A percentile compares a stretch with the other conserved stretches of the same genome.
These are phyloP conservation scores for Hesperia comma DNA, from an alignment of 2,888 invertebrate species.

Conservation along the genomic window DNA sequence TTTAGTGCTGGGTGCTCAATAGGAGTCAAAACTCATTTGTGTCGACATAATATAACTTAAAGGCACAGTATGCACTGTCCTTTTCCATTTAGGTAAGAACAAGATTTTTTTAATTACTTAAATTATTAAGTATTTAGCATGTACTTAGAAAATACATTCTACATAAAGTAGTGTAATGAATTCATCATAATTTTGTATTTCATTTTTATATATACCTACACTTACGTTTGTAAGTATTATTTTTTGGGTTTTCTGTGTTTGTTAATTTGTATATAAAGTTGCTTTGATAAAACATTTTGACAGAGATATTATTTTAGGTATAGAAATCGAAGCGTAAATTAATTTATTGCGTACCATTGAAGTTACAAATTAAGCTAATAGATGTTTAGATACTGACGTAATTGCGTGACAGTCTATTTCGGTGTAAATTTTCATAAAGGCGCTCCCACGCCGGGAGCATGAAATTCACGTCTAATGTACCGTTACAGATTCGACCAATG, in stretches of 20 bases:
- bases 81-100: not conserved
- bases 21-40: slow-evolving; percentile 12
- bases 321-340: not conserved
- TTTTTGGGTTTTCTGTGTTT: slow-evolving; percentile 6
- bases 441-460: too few species aligned
- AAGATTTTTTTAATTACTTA: not conserved
- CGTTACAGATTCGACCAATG: too few species aligned
- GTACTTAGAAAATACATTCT: slow-evolving; percentile 5
- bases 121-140: not conserved
- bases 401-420: not conserved
- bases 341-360: not conserved
- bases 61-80: slow-evolving; percentile 1
- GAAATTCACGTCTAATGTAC: too few species aligned
- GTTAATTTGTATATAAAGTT: slow-evolving; percentile 3
- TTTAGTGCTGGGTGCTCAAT: not conserved
- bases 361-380: not conserved
- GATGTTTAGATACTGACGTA: slow-evolving; percentile 7
- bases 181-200: slow-evolving; percentile 16
- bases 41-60: not conserved
- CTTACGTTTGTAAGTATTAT: slow-evolving; percentile 1
- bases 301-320: slow-evolving; percentile 9
- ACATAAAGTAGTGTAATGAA: slow-evolving; percentile 8
- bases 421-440: too few species aligned
- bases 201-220: slow-evolving; percentile 6
- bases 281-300: slow-evolving; percentile 7